Conservation (phyloP, 1,140 invertebrate genomes). For the Ooceraea biroi region DNA sequence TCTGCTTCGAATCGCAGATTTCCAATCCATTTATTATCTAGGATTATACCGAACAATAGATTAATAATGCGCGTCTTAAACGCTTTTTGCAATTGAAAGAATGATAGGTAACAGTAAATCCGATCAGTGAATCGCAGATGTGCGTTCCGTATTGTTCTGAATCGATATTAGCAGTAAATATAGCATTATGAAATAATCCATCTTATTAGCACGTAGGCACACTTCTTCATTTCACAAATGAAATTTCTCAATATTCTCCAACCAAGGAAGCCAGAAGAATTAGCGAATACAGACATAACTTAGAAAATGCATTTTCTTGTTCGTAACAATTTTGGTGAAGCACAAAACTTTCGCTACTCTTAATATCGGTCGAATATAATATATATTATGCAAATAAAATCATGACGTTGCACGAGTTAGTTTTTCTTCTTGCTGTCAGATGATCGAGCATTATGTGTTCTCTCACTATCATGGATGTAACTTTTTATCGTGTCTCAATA, state of each 20-base stretch:
- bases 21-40: slow-evolving; percentile 49
- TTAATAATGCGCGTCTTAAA: slow-evolving; percentile 47
- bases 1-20: slow-evolving; percentile 21
- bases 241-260: neutral
- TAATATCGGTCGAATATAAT: slow-evolving; percentile 15
- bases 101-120: slow-evolving; percentile 46
- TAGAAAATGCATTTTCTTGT: slow-evolving; percentile 24
- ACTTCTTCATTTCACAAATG: slow-evolving; percentile 30
- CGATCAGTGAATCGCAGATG: slow-evolving; percentile 37
- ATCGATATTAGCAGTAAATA: slow-evolving; percentile 53
- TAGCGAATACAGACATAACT: neutral
- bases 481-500: slow-evolving; percentile 37
- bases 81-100: slow-evolving; percentile 33
- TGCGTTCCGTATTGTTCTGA: slow-evolving; percentile 20
- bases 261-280: neutral
- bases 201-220: slow-evolving; percentile 30
- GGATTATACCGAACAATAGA: slow-evolving; percentile 51
- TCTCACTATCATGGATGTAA: slow-evolving; percentile 44
- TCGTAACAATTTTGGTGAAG: neutral
- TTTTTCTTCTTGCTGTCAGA: slow-evolving; percentile 27
- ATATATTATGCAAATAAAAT: slow-evolving; percentile 37
- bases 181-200: slow-evolving; percentile 46
- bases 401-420: slow-evolving; percentile 7
- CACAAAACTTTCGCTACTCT: neutral
- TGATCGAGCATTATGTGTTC: slow-evolving; percentile 37